phyloP scores from a whole-genome alignment of 1,140 invertebrate species.

The Drosophila navojoa region DNA sequence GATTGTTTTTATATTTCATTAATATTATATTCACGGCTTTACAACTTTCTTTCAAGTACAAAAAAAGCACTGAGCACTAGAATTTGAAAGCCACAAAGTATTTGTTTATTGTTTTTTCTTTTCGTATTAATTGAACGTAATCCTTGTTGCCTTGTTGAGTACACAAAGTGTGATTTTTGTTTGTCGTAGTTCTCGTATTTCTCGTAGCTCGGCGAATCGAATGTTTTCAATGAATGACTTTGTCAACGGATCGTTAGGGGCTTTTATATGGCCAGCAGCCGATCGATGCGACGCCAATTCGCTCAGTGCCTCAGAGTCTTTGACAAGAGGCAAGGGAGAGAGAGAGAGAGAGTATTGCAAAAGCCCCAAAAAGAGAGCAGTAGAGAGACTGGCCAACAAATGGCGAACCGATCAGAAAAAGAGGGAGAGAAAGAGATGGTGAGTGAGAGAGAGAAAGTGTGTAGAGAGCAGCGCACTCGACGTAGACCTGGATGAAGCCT shows the following conservation, averaged over 20 bases:
- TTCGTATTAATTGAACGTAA: not conserved
- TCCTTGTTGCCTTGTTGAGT: not conserved
- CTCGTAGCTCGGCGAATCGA: constrained; percentile 55
- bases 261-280: constrained; percentile 59
- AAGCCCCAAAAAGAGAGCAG: constrained; percentile 14
- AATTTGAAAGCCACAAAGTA: not conserved
- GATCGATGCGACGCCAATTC: constrained; percentile 16
- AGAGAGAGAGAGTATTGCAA: constrained; percentile 23
- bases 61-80: constrained; percentile 3
- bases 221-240: constrained; percentile 72
- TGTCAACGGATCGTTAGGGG: constrained; percentile 47
- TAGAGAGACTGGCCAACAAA: constrained; percentile 17
- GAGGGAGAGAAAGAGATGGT: not conserved
- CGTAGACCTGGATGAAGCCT: constrained; percentile 9
- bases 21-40: constrained; percentile 39
- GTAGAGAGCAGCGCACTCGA: not conserved
- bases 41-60: not conserved
- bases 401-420: constrained; percentile 4
- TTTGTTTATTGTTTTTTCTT: not conserved
- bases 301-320: constrained; percentile 7
- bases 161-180: not conserved
- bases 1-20: constrained; percentile 83
- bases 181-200: constrained; percentile 2
- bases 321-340: constrained; percentile 4
- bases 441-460: not conserved